phyloP scores from a whole-genome alignment of 2,113 vertebrate genomes.

The Hippocampus abdominalis region DNA sequence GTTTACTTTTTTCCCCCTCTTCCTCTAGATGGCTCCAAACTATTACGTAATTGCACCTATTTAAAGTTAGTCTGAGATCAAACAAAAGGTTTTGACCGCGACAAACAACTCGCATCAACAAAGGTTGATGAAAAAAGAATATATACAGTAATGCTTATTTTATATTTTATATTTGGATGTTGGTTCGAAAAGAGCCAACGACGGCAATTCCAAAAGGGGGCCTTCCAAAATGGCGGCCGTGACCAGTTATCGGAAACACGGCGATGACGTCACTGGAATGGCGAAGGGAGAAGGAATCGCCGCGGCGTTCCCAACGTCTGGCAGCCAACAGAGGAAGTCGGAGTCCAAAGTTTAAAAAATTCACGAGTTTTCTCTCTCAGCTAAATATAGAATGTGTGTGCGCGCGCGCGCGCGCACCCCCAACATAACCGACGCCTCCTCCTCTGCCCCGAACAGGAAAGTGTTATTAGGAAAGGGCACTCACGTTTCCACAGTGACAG shows the following conservation, averaged over 20 bases:
- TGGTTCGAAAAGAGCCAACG: neutral
- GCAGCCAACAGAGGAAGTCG: conserved; percentile 15
- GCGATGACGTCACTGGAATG: conserved; percentile 26
- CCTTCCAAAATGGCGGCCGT: neutral
- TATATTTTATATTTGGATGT: neutral
- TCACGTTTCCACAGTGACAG: neutral
- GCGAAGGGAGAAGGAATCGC: conserved; percentile 27
- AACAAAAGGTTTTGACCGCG: neutral
- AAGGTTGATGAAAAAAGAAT: neutral
- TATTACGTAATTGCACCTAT: too few species aligned
- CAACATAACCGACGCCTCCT: neutral
- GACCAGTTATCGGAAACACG: neutral
- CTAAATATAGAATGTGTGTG: conserved; percentile 49
- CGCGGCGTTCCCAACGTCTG: conserved; percentile 31
- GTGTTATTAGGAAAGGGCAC: neutral
- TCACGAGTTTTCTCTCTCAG: conserved; percentile 41
- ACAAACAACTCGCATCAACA: neutral
- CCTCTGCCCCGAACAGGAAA: neutral
- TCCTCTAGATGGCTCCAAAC: too few species aligned
- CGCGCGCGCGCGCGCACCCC: conserved; percentile 4
- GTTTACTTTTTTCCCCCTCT: too few species aligned
- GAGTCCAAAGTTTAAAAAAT: conserved; percentile 51
- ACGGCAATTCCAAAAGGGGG: neutral
- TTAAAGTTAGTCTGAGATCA: too few species aligned
- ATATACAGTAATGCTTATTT: too few species aligned